phyloP scores from a whole-genome alignment of 2,113 vertebrate species.

The Ondatra zibethicus region DNA sequence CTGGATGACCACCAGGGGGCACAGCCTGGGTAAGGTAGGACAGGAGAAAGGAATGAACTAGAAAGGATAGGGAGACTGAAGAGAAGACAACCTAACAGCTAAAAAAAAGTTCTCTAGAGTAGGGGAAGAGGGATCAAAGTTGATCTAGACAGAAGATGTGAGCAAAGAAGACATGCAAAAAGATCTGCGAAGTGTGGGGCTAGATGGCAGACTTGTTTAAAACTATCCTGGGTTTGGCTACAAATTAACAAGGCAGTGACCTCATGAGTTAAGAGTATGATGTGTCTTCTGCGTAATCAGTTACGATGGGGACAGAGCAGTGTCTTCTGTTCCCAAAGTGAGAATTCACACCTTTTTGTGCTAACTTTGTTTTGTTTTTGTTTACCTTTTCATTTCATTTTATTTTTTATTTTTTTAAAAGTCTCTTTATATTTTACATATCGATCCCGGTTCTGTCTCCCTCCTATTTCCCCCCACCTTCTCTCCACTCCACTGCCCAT shows the following conservation, averaged over 20 bases:
- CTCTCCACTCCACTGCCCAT: too few relatives aligned
- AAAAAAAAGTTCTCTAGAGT: neutral
- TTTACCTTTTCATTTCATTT: too few relatives aligned
- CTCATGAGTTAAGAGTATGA: too few relatives aligned
- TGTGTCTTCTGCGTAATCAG: neutral
- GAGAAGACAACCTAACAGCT: neutral
- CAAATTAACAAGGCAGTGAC: neutral
- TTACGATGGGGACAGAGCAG: neutral
- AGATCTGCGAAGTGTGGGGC: accelerated
- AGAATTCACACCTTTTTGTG: neutral
- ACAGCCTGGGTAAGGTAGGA: accelerated
- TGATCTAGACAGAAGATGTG: neutral
- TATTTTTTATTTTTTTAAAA: too few relatives aligned
- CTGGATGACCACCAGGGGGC: neutral
- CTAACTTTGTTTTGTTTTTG: too few relatives aligned
- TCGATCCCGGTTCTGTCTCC: too few relatives aligned
- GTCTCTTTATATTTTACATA: too few relatives aligned
- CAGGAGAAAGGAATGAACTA: neutral
- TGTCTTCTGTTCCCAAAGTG: neutral
- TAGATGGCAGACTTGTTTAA: neutral
- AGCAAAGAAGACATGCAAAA: neutral
- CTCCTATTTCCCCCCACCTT: too few relatives aligned
- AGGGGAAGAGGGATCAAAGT: too few relatives aligned
- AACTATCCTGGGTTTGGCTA: neutral
- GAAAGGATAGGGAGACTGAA: neutral